Conservation (phyloP, 2,797 vertebrate genomes). For the Molossus molossus region DNA sequence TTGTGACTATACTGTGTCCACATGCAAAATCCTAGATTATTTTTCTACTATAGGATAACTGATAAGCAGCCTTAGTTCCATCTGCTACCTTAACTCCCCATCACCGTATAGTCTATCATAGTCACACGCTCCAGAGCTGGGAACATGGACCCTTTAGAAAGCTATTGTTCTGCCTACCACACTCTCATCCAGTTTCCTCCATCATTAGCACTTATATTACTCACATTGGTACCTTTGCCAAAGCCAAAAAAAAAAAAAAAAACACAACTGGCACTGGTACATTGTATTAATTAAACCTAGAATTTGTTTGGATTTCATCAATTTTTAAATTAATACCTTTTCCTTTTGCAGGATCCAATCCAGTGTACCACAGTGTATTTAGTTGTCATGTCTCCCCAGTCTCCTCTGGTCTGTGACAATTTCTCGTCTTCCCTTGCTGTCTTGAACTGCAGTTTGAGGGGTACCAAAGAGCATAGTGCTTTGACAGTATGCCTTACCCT, state of each 20-base stretch:
- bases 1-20: not conserved
- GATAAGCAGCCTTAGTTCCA: not conserved
- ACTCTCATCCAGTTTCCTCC: not conserved
- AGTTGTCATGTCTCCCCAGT: not conserved
- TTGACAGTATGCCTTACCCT: not conserved
- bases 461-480: not conserved
- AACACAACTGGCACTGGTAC: not conserved
- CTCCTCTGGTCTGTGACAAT: not conserved
- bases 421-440: not conserved
- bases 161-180: not conserved
- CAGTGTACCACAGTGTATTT: not conserved
- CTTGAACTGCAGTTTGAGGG: not conserved
- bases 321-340: not conserved
- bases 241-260: conserved; percentile 35
- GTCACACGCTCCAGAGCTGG: not conserved
- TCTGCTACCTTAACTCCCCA: not conserved
- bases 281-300: not conserved
- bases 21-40: not conserved
- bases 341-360: not conserved
- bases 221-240: not conserved
- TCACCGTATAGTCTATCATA: not conserved
- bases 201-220: not conserved
- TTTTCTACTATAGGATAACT: not conserved
- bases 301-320: not conserved
- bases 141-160: not conserved